These are phyloP conservation scores for Drosophila serrata DNA, from an alignment of 1,140 invertebrate species.

Conservation along the genomic window DNA sequence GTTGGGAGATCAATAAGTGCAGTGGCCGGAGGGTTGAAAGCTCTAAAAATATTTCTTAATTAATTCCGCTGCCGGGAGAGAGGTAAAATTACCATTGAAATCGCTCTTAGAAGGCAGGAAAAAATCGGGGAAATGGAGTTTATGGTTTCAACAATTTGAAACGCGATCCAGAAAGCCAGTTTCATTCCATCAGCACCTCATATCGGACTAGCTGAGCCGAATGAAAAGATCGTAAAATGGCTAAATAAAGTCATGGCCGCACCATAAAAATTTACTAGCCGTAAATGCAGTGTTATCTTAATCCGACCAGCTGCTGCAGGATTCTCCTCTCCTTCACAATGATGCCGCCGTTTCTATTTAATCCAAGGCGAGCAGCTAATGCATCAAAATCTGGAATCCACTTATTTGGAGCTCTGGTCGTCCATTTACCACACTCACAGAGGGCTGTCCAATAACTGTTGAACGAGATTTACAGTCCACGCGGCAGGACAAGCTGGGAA, in stretches of 20 bases:
- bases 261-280: constrained; percentile 60
- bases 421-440: constrained; percentile 33
- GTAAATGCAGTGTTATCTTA: constrained; percentile 60
- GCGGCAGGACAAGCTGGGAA: constrained; percentile 31
- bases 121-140: constrained; percentile 12
- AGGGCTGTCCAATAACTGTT: constrained; percentile 59
- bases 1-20: constrained; percentile 29
- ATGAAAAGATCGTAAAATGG: constrained; percentile 48
- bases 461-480: constrained; percentile 54
- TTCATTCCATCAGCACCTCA: constrained; percentile 45
- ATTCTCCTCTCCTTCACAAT: not conserved
- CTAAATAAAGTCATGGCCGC: constrained; percentile 48
- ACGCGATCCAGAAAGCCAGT: constrained; percentile 25
- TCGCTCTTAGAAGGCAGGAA: not conserved
- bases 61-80: constrained; percentile 44
- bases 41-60: constrained; percentile 68
- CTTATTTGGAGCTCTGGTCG: constrained; percentile 35
- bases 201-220: constrained; percentile 30
- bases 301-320: constrained; percentile 47
- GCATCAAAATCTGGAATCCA: constrained; percentile 59
- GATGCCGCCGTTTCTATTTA: constrained; percentile 11
- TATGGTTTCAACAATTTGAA: constrained; percentile 8
- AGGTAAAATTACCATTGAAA: constrained; percentile 9
- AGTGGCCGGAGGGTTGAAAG: constrained; percentile 4
- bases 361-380: constrained; percentile 45